These are phyloP conservation scores for Clarias gariepinus DNA, from an alignment of 2,113 vertebrate genomes.

Conservation along the genomic window DNA sequence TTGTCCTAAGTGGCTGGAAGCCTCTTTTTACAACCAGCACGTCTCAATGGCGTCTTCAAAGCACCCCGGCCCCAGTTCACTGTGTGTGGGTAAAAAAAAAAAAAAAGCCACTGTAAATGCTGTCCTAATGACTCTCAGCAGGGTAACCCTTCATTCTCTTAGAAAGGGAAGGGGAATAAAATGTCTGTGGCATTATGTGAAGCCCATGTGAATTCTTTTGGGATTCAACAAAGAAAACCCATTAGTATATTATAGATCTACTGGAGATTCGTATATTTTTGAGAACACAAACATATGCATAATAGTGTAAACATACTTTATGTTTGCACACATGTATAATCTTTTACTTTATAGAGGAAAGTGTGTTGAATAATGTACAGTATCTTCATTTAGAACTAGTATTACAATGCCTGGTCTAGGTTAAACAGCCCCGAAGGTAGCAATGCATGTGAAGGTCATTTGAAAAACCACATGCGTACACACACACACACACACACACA, in stretches of 20 bases:
- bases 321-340: slow-evolving; percentile 4
- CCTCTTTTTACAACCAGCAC: slow-evolving; percentile 57
- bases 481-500: not conserved
- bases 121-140: slow-evolving; percentile 76
- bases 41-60: slow-evolving; percentile 67
- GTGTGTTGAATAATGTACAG: not conserved
- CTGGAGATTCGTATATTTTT: slow-evolving; percentile 64
- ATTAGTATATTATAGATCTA: slow-evolving; percentile 76
- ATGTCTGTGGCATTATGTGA: slow-evolving; percentile 71
- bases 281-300: slow-evolving; percentile 43
- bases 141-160: slow-evolving; percentile 70
- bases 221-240: slow-evolving; percentile 73
- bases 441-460: not conserved
- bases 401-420: not conserved
- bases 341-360: slow-evolving; percentile 21
- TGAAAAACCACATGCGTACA: not conserved
- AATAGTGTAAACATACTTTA: slow-evolving; percentile 15
- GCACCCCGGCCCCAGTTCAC: slow-evolving; percentile 44
- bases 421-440: not conserved
- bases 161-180: slow-evolving; percentile 69
- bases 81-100: slow-evolving; percentile 68
- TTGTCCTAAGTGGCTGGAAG: slow-evolving; percentile 49
- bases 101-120: slow-evolving; percentile 68
- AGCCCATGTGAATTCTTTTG: slow-evolving; percentile 69
- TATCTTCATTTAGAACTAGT: not conserved